phyloP scores from a whole-genome alignment of 2,888 invertebrate species.

The Eupelmus urozonus region DNA sequence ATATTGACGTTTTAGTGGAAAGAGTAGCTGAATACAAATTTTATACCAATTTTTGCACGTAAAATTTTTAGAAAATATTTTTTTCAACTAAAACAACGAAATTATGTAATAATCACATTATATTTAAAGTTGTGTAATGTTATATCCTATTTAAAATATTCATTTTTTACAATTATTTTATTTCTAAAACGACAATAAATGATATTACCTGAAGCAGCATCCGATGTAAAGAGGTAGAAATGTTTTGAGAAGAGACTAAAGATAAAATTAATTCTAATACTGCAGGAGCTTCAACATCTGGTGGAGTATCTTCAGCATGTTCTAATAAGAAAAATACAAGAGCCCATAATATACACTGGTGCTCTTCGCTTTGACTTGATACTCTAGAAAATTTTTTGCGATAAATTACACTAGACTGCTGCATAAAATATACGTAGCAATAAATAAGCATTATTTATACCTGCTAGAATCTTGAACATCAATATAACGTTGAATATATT shows the following conservation, averaged over 20 bases:
- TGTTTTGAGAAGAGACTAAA: slow-evolving; percentile 74
- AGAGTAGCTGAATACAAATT: neutral
- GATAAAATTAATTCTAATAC: slow-evolving; percentile 81
- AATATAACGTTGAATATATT: slow-evolving; percentile 79
- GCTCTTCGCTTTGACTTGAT: slow-evolving; percentile 79
- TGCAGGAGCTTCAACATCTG: slow-evolving; percentile 80
- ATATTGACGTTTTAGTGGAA: no score
- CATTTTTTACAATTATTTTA: neutral
- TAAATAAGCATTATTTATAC: slow-evolving; percentile 69
- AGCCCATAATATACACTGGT: slow-evolving; percentile 86
- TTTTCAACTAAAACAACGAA: neutral
- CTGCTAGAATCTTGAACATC: slow-evolving; percentile 71
- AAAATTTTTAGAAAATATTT: neutral
- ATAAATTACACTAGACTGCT: neutral
- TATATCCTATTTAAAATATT: neutral
- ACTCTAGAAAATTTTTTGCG: slow-evolving; percentile 62
- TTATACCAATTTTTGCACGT: neutral
- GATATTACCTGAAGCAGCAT: slow-evolving; percentile 77
- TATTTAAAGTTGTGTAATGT: neutral
- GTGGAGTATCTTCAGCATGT: slow-evolving; percentile 83
- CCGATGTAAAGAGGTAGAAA: slow-evolving; percentile 77
- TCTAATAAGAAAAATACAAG: slow-evolving; percentile 87
- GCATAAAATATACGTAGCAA: neutral
- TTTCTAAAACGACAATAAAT: neutral
- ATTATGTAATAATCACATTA: no score